Percentiles rank a stretch among this genome's conserved stretches.
These are phyloP conservation scores for Lasioglossum oenotherae DNA, from an alignment of 2,888 invertebrate genomes.

Conservation along the genomic window DNA sequence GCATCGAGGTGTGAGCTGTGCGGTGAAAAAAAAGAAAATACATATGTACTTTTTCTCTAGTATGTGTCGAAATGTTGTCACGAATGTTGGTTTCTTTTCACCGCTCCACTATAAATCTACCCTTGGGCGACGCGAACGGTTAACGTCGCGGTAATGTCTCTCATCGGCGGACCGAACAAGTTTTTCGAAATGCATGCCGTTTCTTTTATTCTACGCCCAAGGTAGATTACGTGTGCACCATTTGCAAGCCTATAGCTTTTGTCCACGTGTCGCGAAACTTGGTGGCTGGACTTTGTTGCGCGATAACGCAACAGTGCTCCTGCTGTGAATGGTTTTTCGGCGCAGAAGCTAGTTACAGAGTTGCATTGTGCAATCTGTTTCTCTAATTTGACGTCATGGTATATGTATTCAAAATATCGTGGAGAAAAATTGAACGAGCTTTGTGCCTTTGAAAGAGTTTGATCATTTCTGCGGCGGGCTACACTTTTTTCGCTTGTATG, in stretches of 20 bases:
- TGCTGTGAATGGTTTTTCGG: not conserved
- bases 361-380: no score
- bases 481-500: no score
- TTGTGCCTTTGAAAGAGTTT: not conserved
- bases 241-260: not conserved
- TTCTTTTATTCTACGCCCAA: not conserved
- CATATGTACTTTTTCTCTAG: no score
- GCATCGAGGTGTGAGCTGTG: no score
- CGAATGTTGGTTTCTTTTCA: no score
- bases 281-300: not conserved
- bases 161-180: no score
- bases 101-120: no score
- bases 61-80: no score
- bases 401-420: no score
- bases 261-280: not conserved
- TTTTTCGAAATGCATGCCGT: no score
- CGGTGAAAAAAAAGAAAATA: no score
- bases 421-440: not conserved
- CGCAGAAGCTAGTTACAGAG: not conserved
- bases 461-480: not conserved
- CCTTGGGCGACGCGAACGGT: not conserved
- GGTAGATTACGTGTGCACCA: not conserved
- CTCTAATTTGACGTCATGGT: not conserved
- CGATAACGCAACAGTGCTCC: not conserved
- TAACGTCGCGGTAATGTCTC: not conserved